These are phyloP conservation scores for Chaetorhynchus papuensis DNA, from an alignment of 2,113 vertebrate genomes.

Conservation along the genomic window DNA sequence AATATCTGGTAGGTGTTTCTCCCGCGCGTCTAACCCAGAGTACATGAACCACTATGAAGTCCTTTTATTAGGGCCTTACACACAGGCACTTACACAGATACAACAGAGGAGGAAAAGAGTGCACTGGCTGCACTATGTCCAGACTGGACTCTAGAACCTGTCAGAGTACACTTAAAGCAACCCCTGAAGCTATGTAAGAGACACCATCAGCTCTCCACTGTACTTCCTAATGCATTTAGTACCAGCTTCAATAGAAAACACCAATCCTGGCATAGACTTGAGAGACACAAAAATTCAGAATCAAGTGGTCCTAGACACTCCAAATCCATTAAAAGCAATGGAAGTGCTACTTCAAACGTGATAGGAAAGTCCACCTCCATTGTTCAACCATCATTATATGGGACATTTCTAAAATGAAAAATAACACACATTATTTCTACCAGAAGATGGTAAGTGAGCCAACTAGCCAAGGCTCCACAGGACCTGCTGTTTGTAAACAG, in stretches of 20 bases:
- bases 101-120: not conserved
- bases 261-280: not conserved
- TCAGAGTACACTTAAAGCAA: not conserved
- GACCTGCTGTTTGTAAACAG: not conserved
- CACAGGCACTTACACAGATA: not conserved
- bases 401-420: not conserved
- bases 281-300: not conserved
- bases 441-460: not conserved
- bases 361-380: not conserved
- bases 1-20: not conserved
- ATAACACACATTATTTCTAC: not conserved
- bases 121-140: too few species aligned
- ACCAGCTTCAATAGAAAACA: not conserved
- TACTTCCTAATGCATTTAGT: not conserved
- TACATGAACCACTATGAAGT: not conserved
- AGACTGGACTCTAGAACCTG: not conserved
- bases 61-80: not conserved
- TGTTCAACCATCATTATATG: not conserved
- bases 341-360: not conserved
- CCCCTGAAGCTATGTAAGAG: not conserved
- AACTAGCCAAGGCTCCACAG: not conserved
- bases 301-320: not conserved
- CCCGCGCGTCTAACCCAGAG: not conserved
- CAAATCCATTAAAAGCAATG: not conserved
- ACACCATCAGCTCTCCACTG: not conserved